These are phyloP conservation scores for Eulemur mongoz DNA, from an alignment of 2,797 vertebrate genomes.

Conservation along the genomic window DNA sequence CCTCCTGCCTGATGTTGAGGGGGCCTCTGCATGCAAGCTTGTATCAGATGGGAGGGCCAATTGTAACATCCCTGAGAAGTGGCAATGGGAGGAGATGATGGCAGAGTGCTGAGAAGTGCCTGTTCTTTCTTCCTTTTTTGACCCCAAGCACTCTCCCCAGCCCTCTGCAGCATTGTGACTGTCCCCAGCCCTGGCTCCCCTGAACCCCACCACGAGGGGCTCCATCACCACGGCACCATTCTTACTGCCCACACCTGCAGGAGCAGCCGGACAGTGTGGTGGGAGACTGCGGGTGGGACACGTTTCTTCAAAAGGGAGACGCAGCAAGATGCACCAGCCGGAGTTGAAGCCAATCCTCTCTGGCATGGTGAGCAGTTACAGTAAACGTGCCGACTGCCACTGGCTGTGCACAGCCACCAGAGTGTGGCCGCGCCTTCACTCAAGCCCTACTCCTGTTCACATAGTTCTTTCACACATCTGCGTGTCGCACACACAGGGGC, in stretches of 20 bases:
- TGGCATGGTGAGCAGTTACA: accelerated
- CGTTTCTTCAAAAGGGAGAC: neutral
- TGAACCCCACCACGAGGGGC: neutral
- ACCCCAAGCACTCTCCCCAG: neutral
- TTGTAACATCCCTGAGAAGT: neutral
- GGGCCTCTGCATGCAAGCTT: neutral
- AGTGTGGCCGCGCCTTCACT: neutral
- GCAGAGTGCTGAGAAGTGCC: neutral
- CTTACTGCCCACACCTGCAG: neutral
- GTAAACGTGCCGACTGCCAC: accelerated
- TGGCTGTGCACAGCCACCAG: neutral
- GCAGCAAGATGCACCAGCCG: neutral
- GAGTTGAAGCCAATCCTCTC: neutral
- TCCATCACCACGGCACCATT: neutral
- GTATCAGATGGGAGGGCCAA: neutral
- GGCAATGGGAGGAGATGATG: neutral
- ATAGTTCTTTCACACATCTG: neutral
- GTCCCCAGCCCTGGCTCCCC: neutral
- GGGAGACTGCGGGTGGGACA: too few species aligned
- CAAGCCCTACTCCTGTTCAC: neutral
- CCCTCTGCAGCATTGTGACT: too few species aligned
- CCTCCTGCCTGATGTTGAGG: neutral
- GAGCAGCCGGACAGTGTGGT: too few species aligned
- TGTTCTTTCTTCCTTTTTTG: neutral
- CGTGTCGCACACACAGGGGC: too few species aligned